phyloP scores from a whole-genome alignment of 2,888 invertebrate genomes.

The Sisyra terminalis region DNA sequence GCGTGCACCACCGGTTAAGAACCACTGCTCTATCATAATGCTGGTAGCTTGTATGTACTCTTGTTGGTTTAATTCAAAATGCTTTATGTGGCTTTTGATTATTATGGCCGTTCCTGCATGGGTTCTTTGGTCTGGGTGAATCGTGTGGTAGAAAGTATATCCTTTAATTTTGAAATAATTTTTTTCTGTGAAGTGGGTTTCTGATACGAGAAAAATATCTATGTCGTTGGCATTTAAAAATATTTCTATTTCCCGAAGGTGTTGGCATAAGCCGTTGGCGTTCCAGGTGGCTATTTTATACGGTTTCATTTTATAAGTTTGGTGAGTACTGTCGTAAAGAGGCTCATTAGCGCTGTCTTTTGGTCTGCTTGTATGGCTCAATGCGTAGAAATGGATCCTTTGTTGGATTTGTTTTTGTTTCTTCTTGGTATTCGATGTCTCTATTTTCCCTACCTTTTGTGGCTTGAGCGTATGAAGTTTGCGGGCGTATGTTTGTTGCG shows the following conservation, averaged over 20 bases:
- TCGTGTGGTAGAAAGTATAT: constrained; percentile 12
- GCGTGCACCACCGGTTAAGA: too few relatives aligned
- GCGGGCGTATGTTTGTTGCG: neutral
- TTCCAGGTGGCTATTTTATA: constrained; percentile 13
- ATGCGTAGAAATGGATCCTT: too few relatives aligned
- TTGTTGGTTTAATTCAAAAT: constrained; percentile 10
- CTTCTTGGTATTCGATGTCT: too few relatives aligned
- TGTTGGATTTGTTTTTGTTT: neutral
- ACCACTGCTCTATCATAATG: constrained; percentile 10
- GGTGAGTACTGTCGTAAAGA: constrained; percentile 5
- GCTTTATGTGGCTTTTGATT: constrained; percentile 12
- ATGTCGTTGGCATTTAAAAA: constrained; percentile 10
- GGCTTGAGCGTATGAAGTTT: neutral
- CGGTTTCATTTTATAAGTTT: constrained; percentile 9
- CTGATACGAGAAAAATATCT: constrained; percentile 12
- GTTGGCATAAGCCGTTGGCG: constrained; percentile 13
- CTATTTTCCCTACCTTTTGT: neutral
- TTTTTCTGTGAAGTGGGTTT: constrained; percentile 11
- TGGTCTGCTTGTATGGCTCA: too few relatives aligned
- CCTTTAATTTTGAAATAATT: constrained; percentile 12
- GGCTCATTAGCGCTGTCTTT: too few relatives aligned
- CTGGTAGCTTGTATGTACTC: constrained; percentile 13
- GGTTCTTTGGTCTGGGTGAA: constrained; percentile 12
- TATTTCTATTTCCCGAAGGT: constrained; percentile 10
- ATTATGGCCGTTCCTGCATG: constrained; percentile 12